Evolutionary conservation across 2,797 vertebrate species (phyloP), one percentile per base, ranked within the genome.

Genomic region (Acipenser transmontanus): DNA sequence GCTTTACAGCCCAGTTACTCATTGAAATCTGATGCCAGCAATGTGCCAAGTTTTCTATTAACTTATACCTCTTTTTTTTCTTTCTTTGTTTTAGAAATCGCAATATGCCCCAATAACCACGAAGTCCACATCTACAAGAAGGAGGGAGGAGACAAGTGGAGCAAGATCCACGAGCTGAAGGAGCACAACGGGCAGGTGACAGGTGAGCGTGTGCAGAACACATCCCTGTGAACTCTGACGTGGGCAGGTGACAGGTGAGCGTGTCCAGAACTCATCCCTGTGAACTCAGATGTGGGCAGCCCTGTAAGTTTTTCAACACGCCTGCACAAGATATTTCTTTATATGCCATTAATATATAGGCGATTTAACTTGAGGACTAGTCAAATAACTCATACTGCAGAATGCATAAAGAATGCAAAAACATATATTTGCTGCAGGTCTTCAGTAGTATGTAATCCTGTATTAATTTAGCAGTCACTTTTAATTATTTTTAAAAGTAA

Each of bases 151-250:
- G 63, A 82, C 77, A 94, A 91, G 79, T 98, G 95, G 97, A 91
- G 34, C 77, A 96, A 94, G 81, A 84, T 93, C 69, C 95, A 99
- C 0, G 95, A 96, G 76, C 88, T 99, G 72, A 98, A 96, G 82
- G 97, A 98, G 68, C 97, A 99, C 85, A 98, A 95, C 0, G 97
- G 97, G 7, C 94, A 98, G 77, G 96, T 99, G 83, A 99, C 97
- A 71, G 96, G 97, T 98, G 77, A 85, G 86, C 47, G 2, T 20
- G 20, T 20, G 20, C 20, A 20, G 20, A 20, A 20, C 20, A 1
- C 20, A 20, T 1, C 20, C 20, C 20, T 20, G n/a, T n/a, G n/a
- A n/a, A n/a, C n/a, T n/a, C n/a, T n/a, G n/a, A n/a, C n/a, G n/a
- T n/a, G n/a, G n/a, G n/a, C n/a, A n/a, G n/a, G 96, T 99, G 83